A percentile compares a stretch with the other conserved stretches of the same genome.
Evolutionary conservation across 2,888 invertebrate species (phyloP).

Genomic region (Pilophorus perplexus): DNA sequence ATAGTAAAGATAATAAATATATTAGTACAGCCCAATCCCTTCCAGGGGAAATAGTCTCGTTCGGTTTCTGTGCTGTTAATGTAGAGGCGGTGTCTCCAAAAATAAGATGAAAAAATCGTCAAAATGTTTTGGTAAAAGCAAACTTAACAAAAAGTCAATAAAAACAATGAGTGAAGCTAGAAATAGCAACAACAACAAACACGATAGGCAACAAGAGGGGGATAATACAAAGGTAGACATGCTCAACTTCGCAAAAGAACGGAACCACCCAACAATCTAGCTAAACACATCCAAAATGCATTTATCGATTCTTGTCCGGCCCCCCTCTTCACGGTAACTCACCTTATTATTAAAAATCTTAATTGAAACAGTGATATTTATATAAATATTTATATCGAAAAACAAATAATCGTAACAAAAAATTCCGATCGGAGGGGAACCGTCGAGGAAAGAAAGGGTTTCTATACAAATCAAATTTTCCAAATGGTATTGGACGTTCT

Average conservation of each 20-base stretch:
- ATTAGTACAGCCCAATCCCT: background rate
- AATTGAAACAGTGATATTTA: constrained; percentile 30
- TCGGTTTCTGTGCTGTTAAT: constrained; percentile 44
- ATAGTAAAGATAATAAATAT: background rate
- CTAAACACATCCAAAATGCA: constrained; percentile 47
- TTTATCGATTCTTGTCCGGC: constrained; percentile 40
- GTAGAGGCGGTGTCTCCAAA: constrained; percentile 45
- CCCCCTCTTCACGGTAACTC: constrained; percentile 36
- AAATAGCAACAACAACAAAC: constrained; percentile 42
- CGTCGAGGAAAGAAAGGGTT: constrained; percentile 25
- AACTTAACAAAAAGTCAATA: constrained; percentile 34
- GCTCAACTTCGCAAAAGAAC: constrained; percentile 47
- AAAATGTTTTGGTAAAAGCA: constrained; percentile 30
- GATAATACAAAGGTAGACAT: constrained; percentile 42
- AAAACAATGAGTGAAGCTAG: constrained; percentile 46
- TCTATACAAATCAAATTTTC: constrained; percentile 33
- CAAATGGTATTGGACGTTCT: constrained; percentile 36
- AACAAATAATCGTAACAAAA: constrained; percentile 24
- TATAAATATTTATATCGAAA: constrained; percentile 37
- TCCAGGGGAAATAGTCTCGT: background rate
- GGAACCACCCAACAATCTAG: constrained; percentile 46
- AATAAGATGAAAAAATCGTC: background rate
- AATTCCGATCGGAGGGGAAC: constrained; percentile 36
- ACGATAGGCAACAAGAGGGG: constrained; percentile 43
- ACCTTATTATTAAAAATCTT: constrained; percentile 30